Evolutionary conservation across 1,140 invertebrate genomes (phyloP).

Genomic region (Lepeophtheirus salmonis): DNA sequence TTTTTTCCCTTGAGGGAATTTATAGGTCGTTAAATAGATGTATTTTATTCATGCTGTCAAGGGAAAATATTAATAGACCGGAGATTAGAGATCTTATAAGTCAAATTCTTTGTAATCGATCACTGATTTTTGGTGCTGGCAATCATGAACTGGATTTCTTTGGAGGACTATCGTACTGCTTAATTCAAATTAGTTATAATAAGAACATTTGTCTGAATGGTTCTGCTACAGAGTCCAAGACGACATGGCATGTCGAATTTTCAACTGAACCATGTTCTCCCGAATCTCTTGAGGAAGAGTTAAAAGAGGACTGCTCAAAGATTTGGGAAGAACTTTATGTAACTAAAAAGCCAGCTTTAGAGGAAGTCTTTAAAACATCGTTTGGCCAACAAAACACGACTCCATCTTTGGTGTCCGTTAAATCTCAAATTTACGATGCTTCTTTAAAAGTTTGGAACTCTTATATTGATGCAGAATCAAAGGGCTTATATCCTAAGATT

Average conservation of each 20-base stretch:
- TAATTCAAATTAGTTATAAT: slow-evolving; percentile 78
- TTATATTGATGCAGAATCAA: slow-evolving; percentile 72
- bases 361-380: slow-evolving; percentile 76
- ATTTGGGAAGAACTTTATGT: slow-evolving; percentile 95
- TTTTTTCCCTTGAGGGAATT: slow-evolving; percentile 45
- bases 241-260: slow-evolving; percentile 66
- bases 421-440: slow-evolving; percentile 63
- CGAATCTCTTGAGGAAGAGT: slow-evolving; percentile 47
- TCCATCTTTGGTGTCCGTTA: slow-evolving; percentile 50
- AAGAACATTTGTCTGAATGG: slow-evolving; percentile 54
- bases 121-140: slow-evolving; percentile 73
- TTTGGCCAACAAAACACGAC: slow-evolving; percentile 49
- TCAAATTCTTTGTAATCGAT: slow-evolving; percentile 57
- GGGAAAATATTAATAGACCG: slow-evolving; percentile 33
- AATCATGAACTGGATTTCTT: slow-evolving; percentile 91
- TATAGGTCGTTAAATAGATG: slow-evolving; percentile 85
- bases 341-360: slow-evolving; percentile 83
- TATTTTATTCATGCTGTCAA: slow-evolving; percentile 74
- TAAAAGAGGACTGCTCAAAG: slow-evolving; percentile 61
- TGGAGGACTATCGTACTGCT: slow-evolving; percentile 79
- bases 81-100: slow-evolving; percentile 40
- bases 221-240: slow-evolving; percentile 40
- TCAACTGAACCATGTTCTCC: slow-evolving; percentile 27
- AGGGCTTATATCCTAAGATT: slow-evolving; percentile 43
- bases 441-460: slow-evolving; percentile 71